These are phyloP conservation scores for Pandemis cinnamomeana DNA, from an alignment of 2,888 invertebrate species.

Conservation along the genomic window DNA sequence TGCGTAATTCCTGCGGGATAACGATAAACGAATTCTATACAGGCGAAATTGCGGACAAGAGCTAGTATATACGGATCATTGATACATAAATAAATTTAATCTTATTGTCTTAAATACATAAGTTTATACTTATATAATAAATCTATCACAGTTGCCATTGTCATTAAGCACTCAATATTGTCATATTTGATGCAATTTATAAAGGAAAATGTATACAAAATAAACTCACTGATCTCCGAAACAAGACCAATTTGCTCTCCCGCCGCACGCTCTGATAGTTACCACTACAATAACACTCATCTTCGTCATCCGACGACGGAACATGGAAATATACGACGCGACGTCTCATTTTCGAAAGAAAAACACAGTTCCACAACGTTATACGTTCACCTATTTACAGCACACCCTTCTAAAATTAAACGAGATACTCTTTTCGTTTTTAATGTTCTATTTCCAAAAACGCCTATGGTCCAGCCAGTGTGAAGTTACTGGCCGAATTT, in stretches of 20 bases:
- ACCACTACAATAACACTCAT: conserved; percentile 35
- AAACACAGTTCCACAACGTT: conserved; percentile 9
- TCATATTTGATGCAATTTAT: too few relatives aligned
- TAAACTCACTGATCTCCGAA: conserved; percentile 36
- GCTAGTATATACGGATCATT: too few relatives aligned
- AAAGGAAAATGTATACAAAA: not conserved
- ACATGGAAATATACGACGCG: conserved; percentile 57
- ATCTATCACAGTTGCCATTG: too few relatives aligned
- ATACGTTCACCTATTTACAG: conserved; percentile 1
- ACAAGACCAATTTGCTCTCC: conserved; percentile 35
- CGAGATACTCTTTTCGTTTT: conserved; percentile 8
- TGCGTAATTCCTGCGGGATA: too few relatives aligned
- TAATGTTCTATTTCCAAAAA: not conserved
- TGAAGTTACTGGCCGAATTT: not conserved
- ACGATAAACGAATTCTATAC: too few relatives aligned
- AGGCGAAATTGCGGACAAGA: too few relatives aligned
- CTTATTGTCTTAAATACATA: too few relatives aligned
- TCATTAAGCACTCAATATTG: too few relatives aligned
- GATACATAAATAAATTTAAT: too few relatives aligned
- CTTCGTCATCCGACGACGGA: conserved; percentile 44
- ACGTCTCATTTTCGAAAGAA: conserved; percentile 61
- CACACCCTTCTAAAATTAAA: not conserved
- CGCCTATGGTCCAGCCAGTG: not conserved
- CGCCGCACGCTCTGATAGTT: conserved; percentile 28
- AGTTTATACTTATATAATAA: not conserved